These are phyloP conservation scores for Sesamia nonagrioides DNA, from an alignment of 1,140 invertebrate genomes.

Conservation along the genomic window DNA sequence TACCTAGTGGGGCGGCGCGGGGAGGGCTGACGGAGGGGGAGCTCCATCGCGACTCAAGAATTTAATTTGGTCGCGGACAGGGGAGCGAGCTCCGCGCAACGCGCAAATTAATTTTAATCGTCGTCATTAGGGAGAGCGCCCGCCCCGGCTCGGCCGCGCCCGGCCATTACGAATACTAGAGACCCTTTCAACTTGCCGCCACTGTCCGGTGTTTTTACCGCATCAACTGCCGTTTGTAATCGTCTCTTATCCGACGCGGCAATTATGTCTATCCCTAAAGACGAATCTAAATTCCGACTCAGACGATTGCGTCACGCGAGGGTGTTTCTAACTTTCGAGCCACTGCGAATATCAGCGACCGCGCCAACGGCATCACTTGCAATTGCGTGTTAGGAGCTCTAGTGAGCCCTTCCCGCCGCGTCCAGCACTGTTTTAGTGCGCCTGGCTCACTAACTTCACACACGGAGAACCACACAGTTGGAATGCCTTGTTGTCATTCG, in stretches of 20 bases:
- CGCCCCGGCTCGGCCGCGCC: slow-evolving; percentile 3
- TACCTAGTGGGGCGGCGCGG: slow-evolving; percentile 13
- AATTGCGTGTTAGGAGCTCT: too few relatives aligned
- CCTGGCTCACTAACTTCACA: too few relatives aligned
- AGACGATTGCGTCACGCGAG: slow-evolving; percentile 29
- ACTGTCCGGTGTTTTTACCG: slow-evolving; percentile 50
- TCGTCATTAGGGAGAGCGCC: slow-evolving; percentile 73
- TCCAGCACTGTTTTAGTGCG: too few relatives aligned
- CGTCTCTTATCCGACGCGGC: slow-evolving; percentile 36
- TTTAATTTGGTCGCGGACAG: slow-evolving; percentile 56
- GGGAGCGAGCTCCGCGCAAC: slow-evolving; percentile 48
- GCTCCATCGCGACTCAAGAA: slow-evolving; percentile 51
- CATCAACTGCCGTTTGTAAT: slow-evolving; percentile 47
- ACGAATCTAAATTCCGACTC: slow-evolving; percentile 32
- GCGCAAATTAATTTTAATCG: slow-evolving; percentile 84
- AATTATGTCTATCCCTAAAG: slow-evolving; percentile 39
- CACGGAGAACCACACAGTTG: slow-evolving; percentile 41
- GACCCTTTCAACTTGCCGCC: slow-evolving; percentile 59
- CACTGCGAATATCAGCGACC: background rate
- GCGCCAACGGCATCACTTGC: too few relatives aligned
- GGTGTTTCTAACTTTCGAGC: background rate
- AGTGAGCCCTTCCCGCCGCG: background rate
- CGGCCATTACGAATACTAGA: slow-evolving; percentile 27
- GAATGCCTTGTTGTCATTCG: slow-evolving; percentile 66
- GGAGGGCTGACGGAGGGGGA: slow-evolving; percentile 1